Percentiles rank a stretch among this genome's conserved stretches.
Evolutionary conservation across 23 tunicate genomes (phyloP).

Genomic region (Halocynthia aurantium): DNA sequence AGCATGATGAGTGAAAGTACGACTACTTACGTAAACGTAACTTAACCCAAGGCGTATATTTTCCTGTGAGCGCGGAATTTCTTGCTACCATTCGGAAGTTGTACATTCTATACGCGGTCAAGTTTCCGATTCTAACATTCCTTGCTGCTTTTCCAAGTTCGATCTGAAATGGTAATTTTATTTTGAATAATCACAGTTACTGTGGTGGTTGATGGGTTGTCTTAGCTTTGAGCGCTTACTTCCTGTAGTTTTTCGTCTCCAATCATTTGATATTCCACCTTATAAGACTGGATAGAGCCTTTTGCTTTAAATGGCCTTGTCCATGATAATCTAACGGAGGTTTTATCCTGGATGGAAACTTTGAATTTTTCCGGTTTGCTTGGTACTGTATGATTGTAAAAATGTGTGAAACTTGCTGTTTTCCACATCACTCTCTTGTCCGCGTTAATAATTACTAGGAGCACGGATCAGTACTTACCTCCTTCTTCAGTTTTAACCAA

Average conservation of each 20-base stretch:
- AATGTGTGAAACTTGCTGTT: neutral
- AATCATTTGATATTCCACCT: constrained; percentile 15
- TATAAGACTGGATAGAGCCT: constrained; percentile 1
- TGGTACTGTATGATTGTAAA: neutral
- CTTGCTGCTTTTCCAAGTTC: constrained; percentile 6
- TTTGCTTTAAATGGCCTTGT: constrained; percentile 9
- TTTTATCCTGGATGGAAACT: neutral
- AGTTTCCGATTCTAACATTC: neutral
- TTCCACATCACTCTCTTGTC: neutral
- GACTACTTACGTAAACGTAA: constrained; percentile 22
- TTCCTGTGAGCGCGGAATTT: neutral
- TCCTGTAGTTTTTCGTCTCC: constrained; percentile 16
- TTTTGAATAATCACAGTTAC: neutral
- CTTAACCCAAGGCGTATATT: constrained; percentile 13
- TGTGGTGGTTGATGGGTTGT: neutral
- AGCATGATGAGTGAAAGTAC: neutral
- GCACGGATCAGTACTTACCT: neutral
- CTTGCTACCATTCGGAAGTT: constrained; percentile 19
- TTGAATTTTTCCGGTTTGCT: constrained; percentile 16
- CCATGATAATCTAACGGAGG: constrained; percentile 6
- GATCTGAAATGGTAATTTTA: neutral
- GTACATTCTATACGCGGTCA: constrained; percentile 14
- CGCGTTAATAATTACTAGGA: neutral
- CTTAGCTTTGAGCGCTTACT: constrained; percentile 1
- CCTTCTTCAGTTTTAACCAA: constrained; percentile 21